Base-by-base conservation (phyloP, 2,113 vertebrate species). In the Toxostoma redivivum region DNA sequence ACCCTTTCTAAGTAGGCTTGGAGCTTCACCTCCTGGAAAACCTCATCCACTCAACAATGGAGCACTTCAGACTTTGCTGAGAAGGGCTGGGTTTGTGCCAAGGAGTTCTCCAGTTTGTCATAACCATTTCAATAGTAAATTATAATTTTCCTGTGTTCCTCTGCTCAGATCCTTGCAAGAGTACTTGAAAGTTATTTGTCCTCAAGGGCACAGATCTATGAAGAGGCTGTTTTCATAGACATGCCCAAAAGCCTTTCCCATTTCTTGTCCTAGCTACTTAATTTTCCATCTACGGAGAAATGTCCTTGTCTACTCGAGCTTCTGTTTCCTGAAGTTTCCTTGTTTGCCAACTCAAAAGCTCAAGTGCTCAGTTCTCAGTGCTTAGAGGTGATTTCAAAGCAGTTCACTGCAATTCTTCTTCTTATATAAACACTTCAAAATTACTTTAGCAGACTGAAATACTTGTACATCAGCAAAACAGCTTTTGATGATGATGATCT, bases 381-480 rank as follows among this genome's bases (percentile, higher is more conserved):
- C 31, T 88, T 62, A 37, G 82, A 87, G 80, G 88, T 85, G 73
- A 76, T 86, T 92, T 82, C 45, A 28, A 67, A 91, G 91, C 3
- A 0, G 18, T 44, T 92, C 60, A 30, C 45, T 4, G 4, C 6
- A 8, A 53, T 69, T 83, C 86, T 92, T 44, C 42, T 72, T 56
- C 62, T 61, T 66, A 11, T 31, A 20, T 84, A 92, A 94, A 82
- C 84, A 90, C 92, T 95, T 86, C 71, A 96, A 4, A 62, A 77
- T 77, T 70, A 74, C 87, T 95, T 86, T 66, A 96, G 69, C 53
- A 85, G 89, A 73, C 64, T 58, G 40, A 74, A 95, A 94, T 67
- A 48, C 64, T 85, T 78, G 66, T 54, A 27, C 66, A 37, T 78
- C 88, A 90, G 37, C 57, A 73, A 74, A 88, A 53, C n/a, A 69